Evolutionary conservation across 2,888 invertebrate genomes (phyloP).

Genomic region (Ormyrus nitidulus): DNA sequence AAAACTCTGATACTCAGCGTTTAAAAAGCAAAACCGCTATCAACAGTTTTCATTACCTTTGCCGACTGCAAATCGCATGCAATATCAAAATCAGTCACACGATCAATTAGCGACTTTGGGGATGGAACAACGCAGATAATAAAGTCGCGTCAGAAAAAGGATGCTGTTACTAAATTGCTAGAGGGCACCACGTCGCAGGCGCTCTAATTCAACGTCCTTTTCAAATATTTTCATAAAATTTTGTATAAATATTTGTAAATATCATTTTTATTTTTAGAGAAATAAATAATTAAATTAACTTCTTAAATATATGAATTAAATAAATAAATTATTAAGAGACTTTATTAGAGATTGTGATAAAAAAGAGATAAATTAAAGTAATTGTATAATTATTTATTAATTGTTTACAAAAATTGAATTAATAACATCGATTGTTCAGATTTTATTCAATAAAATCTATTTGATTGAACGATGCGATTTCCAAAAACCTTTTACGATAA

Average conservation of each 20-base stretch:
- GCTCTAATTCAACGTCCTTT: too few relatives aligned
- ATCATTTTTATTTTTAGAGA: background rate
- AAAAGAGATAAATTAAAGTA: background rate
- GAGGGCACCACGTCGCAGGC: slow-evolving; percentile 40
- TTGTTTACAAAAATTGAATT: slow-evolving; percentile 26
- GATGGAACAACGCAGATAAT: slow-evolving; percentile 50
- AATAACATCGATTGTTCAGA: slow-evolving; percentile 33
- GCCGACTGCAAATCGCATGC: slow-evolving; percentile 53
- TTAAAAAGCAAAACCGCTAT: background rate
- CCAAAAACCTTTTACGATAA: background rate
- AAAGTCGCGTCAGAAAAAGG: slow-evolving; percentile 12
- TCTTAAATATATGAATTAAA: background rate
- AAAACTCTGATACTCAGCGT: background rate
- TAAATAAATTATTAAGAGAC: background rate
- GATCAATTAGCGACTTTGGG: slow-evolving; percentile 48
- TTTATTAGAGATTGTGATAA: background rate
- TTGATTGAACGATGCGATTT: slow-evolving; percentile 10
- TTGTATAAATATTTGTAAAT: too few relatives aligned
- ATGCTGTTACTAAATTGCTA: slow-evolving; percentile 6
- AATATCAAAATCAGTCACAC: slow-evolving; percentile 41
- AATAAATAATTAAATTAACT: too few relatives aligned
- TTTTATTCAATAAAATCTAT: background rate
- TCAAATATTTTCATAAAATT: too few relatives aligned
- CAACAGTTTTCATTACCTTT: slow-evolving; percentile 33
- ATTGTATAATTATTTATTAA: slow-evolving; percentile 39